These are phyloP conservation scores for Panthera uncia DNA, from an alignment of 2,113 vertebrate genomes.

Conservation along the genomic window DNA sequence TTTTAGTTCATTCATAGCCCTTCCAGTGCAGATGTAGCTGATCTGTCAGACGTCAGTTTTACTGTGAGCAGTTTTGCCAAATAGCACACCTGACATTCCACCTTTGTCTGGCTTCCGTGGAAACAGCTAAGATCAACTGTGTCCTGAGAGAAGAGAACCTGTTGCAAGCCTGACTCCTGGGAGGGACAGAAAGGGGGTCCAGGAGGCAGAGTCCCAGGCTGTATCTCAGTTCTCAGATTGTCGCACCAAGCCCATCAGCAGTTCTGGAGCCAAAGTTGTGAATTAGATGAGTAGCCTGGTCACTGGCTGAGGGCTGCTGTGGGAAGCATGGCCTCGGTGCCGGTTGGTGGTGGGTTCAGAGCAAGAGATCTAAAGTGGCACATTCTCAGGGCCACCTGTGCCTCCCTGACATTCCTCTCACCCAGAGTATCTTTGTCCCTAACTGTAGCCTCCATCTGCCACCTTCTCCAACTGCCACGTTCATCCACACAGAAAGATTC, in stretches of 20 bases:
- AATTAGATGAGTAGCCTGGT: background rate
- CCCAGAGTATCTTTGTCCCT: background rate
- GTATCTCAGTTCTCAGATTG: background rate
- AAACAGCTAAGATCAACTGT: background rate
- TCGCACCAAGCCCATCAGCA: background rate
- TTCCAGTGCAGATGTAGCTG: background rate
- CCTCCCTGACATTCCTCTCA: background rate
- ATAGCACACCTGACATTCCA: too few relatives aligned
- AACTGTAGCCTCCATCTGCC: background rate
- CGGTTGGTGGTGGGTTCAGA: fast-evolving
- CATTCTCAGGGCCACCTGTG: fast-evolving
- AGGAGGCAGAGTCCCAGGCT: background rate
- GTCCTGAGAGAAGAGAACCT: background rate
- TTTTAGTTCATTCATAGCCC: background rate
- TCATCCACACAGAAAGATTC: background rate
- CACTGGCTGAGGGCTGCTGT: background rate
- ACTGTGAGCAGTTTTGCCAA: too few relatives aligned
- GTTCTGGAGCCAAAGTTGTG: background rate
- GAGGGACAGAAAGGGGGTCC: too few relatives aligned
- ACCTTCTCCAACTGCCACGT: background rate
- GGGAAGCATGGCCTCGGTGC: background rate
- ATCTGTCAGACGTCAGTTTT: background rate
- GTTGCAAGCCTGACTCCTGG: background rate
- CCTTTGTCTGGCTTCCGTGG: background rate
- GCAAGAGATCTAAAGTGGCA: background rate